Evolutionary conservation across 2,797 vertebrate species (phyloP).

Genomic region (Euphonia xanthogaster): DNA sequence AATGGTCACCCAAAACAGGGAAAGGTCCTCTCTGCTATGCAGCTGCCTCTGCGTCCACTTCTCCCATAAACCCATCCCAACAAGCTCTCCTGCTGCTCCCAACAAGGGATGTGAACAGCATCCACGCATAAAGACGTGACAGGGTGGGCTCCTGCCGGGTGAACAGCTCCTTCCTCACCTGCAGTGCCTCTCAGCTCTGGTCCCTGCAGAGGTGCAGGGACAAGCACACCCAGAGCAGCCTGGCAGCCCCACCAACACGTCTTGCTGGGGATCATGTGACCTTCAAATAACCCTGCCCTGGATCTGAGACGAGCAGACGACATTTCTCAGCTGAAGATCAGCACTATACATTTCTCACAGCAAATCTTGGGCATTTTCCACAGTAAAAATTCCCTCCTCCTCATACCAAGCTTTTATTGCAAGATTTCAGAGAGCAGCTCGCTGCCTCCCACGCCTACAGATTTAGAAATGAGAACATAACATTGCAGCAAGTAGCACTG

Average conservation of each 20-base stretch:
- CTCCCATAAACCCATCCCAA: not conserved
- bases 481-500: not conserved
- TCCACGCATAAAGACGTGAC: fast-evolving
- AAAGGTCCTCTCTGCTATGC: not conserved
- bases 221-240: not conserved
- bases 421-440: constrained; percentile 47
- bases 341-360: constrained; percentile 5
- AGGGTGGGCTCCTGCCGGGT: not conserved
- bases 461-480: constrained; percentile 46
- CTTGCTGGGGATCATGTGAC: not conserved
- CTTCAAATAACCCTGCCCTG: constrained; percentile 35
- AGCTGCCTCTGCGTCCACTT: not conserved
- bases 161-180: not conserved
- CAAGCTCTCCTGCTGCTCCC: not conserved
- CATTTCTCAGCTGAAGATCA: constrained; percentile 2
- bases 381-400: constrained; percentile 35
- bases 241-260: not conserved
- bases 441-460: constrained; percentile 37
- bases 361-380: constrained; percentile 39
- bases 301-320: not conserved
- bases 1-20: not conserved
- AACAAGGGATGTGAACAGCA: not conserved
- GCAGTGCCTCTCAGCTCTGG: fast-evolving
- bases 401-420: constrained; percentile 56
- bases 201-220: fast-evolving